These are phyloP conservation scores for Spialia ferax DNA, from an alignment of 2,888 invertebrate genomes.

Conservation along the genomic window DNA sequence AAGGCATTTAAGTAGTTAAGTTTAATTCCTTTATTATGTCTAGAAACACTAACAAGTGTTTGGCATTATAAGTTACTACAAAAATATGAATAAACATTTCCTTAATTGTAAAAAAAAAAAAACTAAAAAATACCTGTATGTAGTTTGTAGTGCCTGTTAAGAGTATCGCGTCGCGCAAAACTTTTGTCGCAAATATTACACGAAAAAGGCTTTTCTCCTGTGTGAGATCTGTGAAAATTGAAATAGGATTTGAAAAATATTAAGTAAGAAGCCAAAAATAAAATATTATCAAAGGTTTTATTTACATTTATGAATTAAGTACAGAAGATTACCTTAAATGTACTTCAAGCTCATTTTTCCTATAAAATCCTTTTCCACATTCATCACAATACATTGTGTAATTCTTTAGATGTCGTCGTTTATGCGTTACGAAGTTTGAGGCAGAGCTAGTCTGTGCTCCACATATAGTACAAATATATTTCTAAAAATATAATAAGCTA, in stretches of 20 bases:
- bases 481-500: slow-evolving; percentile 52
- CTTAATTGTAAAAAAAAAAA: background rate
- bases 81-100: too few species aligned
- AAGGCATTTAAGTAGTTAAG: too few species aligned
- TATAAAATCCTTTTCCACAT: slow-evolving; percentile 71
- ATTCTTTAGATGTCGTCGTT: slow-evolving; percentile 65
- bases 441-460: slow-evolving; percentile 56
- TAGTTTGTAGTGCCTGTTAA: slow-evolving; percentile 57
- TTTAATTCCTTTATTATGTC: too few species aligned
- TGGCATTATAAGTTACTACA: too few species aligned
- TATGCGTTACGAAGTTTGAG: slow-evolving; percentile 64
- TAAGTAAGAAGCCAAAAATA: too few species aligned
- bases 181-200: slow-evolving; percentile 53
- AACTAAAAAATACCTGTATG: slow-evolving; percentile 55
- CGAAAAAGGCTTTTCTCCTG: slow-evolving; percentile 59
- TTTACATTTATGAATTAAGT: too few species aligned
- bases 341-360: slow-evolving; percentile 57
- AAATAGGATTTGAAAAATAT: background rate
- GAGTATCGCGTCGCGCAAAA: slow-evolving; percentile 56
- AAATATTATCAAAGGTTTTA: too few species aligned
- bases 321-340: slow-evolving; percentile 65
- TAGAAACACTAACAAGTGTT: too few species aligned
- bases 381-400: slow-evolving; percentile 58
- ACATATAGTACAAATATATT: slow-evolving; percentile 65
- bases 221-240: slow-evolving; percentile 62